Conservation (phyloP, 2,888 invertebrate genomes). For the Neoitamus cyanurus region DNA sequence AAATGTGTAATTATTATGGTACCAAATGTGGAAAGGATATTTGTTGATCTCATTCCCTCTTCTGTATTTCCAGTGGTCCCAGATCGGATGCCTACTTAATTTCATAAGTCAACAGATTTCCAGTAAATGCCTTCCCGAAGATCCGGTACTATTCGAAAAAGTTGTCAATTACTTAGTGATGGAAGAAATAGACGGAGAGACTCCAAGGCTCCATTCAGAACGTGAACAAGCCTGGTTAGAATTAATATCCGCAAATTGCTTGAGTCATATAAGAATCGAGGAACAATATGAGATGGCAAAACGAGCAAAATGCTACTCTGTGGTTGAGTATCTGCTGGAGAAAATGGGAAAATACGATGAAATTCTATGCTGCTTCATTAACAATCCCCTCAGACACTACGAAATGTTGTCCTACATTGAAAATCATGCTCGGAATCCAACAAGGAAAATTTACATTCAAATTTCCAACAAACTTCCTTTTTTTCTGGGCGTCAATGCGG, state of each 20-base stretch:
- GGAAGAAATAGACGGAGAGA: constrained; percentile 63
- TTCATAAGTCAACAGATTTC: constrained; percentile 76
- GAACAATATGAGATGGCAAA: constrained; percentile 73
- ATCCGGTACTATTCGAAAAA: constrained; percentile 70
- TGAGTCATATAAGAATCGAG: constrained; percentile 71
- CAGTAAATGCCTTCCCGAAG: constrained; percentile 63
- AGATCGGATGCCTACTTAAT: constrained; percentile 73
- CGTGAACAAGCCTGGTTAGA: constrained; percentile 80
- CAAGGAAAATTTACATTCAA: constrained; percentile 67
- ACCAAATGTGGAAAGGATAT: too few species aligned
- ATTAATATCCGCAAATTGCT: constrained; percentile 72
- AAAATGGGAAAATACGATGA: constrained; percentile 71
- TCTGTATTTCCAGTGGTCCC: constrained; percentile 61
- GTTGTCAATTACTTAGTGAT: constrained; percentile 72
- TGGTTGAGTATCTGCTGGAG: constrained; percentile 78
- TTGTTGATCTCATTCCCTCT: background rate
- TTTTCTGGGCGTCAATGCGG: constrained; percentile 72
- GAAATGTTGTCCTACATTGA: constrained; percentile 73
- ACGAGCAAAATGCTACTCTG: constrained; percentile 76
- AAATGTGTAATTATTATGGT: too few species aligned
- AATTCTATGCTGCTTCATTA: constrained; percentile 76
- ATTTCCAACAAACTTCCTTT: constrained; percentile 67
- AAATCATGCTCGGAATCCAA: constrained; percentile 64
- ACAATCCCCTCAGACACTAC: constrained; percentile 71
- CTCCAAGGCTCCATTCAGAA: constrained; percentile 71